Percentiles rank a stretch among this genome's conserved stretches.
phyloP scores from a whole-genome alignment of 2,113 vertebrate genomes.

The Ameiurus melas region DNA sequence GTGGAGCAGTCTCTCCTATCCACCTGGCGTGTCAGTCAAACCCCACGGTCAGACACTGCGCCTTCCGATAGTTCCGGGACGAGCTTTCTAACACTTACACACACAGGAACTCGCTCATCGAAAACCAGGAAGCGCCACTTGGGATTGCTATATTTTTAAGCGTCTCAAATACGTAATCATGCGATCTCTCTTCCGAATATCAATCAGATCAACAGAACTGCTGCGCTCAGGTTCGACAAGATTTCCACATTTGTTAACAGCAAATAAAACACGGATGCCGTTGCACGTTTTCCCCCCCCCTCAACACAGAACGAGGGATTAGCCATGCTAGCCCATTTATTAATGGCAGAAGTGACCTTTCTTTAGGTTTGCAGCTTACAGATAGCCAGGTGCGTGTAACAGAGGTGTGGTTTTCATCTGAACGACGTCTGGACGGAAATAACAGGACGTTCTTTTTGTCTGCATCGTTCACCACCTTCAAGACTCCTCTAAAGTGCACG shows the following conservation, averaged over 20 bases:
- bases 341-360: not conserved
- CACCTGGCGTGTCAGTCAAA: no score
- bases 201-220: not conserved
- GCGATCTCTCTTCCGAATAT: not conserved
- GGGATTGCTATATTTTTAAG: not conserved
- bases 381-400: no score
- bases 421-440: not conserved
- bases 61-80: no score
- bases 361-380: not conserved
- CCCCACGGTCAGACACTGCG: no score
- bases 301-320: not conserved
- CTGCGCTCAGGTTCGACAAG: not conserved
- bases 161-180: not conserved
- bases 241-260: not conserved
- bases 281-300: no score
- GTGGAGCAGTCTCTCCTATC: no score
- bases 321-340: not conserved
- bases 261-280: no score
- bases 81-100: not conserved
- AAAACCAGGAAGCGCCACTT: not conserved
- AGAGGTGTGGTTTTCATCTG: not conserved
- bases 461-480: not conserved
- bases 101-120: not conserved
- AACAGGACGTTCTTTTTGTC: not conserved
- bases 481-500: not conserved